Percentiles rank a stretch among this genome's conserved stretches.
Evolutionary conservation across 2,888 invertebrate genomes (phyloP).

Genomic region (Xiphydria camelus): DNA sequence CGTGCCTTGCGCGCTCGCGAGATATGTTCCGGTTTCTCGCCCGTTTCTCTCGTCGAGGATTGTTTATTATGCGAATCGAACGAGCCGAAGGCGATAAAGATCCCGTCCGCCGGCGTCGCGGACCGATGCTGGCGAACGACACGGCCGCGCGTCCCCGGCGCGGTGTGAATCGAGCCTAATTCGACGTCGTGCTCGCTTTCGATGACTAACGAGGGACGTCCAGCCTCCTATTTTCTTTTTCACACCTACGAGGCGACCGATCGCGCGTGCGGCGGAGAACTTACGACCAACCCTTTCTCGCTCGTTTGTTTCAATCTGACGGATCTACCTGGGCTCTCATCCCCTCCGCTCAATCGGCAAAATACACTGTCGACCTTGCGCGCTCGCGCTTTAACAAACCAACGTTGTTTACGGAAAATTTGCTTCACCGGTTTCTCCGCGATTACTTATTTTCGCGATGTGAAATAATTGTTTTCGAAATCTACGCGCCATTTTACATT

Average conservation of each 20-base stretch:
- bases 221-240: slow-evolving; percentile 38
- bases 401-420: too few species aligned
- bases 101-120: too few species aligned
- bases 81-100: slow-evolving; percentile 55
- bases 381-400: too few species aligned
- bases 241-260: slow-evolving; percentile 38
- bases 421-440: too few species aligned
- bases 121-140: too few species aligned
- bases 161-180: slow-evolving; percentile 18
- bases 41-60: slow-evolving; percentile 45
- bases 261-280: not conserved
- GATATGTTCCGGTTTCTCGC: slow-evolving; percentile 54
- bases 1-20: slow-evolving; percentile 37
- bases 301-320: too few species aligned
- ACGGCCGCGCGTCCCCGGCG: not conserved
- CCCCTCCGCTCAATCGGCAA: too few species aligned
- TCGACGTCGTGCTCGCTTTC: slow-evolving; percentile 17
- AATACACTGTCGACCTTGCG: too few species aligned
- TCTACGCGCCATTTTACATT: too few species aligned
- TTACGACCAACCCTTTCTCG: not conserved
- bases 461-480: too few species aligned
- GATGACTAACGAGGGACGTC: slow-evolving; percentile 41
- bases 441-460: too few species aligned
- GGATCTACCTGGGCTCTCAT: too few species aligned
- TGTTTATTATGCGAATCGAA: slow-evolving; percentile 57